These are phyloP conservation scores for Pristiophorus japonicus DNA, from an alignment of 2,113 vertebrate species.

Conservation along the genomic window DNA sequence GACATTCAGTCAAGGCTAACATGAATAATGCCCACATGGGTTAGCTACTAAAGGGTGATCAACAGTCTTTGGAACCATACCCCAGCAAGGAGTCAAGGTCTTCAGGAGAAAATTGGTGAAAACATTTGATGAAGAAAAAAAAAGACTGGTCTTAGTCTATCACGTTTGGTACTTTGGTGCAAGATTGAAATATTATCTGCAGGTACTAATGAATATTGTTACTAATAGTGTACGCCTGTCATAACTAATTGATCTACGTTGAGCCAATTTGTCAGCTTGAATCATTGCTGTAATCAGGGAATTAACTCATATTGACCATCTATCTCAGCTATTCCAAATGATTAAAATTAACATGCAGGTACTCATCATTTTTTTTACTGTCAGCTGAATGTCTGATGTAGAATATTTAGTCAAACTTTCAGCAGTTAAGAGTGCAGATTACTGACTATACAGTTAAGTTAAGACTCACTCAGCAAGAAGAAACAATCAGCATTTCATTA, in stretches of 20 bases:
- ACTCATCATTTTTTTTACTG: background rate
- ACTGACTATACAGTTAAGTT: background rate
- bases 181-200: background rate
- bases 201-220: background rate
- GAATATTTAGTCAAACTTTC: background rate
- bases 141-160: background rate
- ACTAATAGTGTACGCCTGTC: background rate
- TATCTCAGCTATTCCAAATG: background rate
- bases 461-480: background rate
- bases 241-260: too few relatives aligned
- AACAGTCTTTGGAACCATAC: background rate
- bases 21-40: background rate
- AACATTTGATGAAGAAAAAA: background rate
- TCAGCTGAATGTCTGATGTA: background rate
- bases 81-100: background rate
- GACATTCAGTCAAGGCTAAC: background rate
- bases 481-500: background rate
- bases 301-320: background rate
- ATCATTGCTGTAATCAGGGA: background rate
- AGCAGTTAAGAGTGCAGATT: background rate
- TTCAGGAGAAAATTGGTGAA: background rate
- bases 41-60: background rate
- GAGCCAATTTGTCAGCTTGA: background rate
- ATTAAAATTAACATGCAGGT: background rate
- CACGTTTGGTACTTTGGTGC: background rate